phyloP scores from a whole-genome alignment of 2,888 invertebrate genomes.

The Mechanitis messenoides region DNA sequence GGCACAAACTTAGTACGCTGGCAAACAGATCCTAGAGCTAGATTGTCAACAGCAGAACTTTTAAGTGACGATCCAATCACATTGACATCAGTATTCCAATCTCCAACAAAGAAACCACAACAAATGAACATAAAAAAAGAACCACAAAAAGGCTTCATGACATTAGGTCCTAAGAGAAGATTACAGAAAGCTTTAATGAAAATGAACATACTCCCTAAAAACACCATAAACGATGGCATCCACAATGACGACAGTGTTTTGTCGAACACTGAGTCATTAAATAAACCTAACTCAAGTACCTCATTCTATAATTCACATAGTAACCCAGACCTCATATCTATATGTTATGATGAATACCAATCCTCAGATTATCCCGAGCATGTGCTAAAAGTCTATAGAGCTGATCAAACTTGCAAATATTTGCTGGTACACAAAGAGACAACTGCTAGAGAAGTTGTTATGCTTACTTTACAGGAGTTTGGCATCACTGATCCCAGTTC shows the following conservation, averaged over 20 bases:
- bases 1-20: constrained; percentile 81
- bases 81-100: constrained; percentile 70
- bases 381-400: constrained; percentile 95
- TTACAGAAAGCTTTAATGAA: constrained; percentile 90
- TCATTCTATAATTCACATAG: constrained; percentile 89
- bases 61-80: constrained; percentile 69
- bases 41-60: constrained; percentile 87
- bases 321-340: constrained; percentile 90
- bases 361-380: constrained; percentile 95
- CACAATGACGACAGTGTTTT: constrained; percentile 81
- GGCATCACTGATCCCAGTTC: constrained; percentile 96
- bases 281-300: constrained; percentile 64
- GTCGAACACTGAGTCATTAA: constrained; percentile 76
- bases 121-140: constrained; percentile 77
- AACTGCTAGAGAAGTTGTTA: constrained; percentile 93
- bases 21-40: constrained; percentile 82
- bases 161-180: constrained; percentile 88
- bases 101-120: constrained; percentile 75
- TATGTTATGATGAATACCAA: constrained; percentile 88
- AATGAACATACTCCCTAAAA: constrained; percentile 92
- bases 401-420: constrained; percentile 98
- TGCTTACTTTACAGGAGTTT: constrained; percentile 97
- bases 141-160: constrained; percentile 90
- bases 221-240: constrained; percentile 82
- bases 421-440: constrained; percentile 96